These are phyloP conservation scores for Bombus sylvicola DNA, from an alignment of 1,140 invertebrate species.

Conservation along the genomic window DNA sequence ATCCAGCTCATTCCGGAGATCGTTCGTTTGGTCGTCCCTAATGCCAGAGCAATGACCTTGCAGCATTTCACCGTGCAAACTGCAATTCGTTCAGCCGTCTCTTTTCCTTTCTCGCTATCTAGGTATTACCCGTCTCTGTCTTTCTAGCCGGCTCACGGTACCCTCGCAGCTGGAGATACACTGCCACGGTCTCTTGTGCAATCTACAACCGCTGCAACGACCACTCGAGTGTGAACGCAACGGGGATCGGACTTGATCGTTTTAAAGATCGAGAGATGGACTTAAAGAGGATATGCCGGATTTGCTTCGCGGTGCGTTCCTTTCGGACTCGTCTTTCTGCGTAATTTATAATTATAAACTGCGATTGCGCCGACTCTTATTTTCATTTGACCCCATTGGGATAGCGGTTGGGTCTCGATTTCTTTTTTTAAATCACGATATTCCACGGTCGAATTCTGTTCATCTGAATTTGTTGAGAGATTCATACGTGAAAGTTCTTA, in stretches of 20 bases:
- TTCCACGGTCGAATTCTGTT: too few relatives aligned
- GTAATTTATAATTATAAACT: constrained; percentile 6
- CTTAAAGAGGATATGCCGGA: constrained; percentile 67
- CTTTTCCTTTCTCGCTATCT: background rate
- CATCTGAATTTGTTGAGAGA: too few relatives aligned
- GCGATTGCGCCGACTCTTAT: background rate
- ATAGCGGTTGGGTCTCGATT: too few relatives aligned
- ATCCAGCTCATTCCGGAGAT: constrained; percentile 65
- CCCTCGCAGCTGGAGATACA: constrained; percentile 54
- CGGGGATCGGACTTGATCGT: constrained; percentile 57
- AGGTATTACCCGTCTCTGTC: background rate
- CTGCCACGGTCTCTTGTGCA: constrained; percentile 57
- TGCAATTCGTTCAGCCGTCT: constrained; percentile 62
- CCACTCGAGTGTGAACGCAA: constrained; percentile 58
- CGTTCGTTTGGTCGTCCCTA: constrained; percentile 65
- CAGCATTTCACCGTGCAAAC: constrained; percentile 67
- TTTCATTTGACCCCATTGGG: background rate
- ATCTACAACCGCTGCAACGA: constrained; percentile 61
- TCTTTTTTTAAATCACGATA: background rate
- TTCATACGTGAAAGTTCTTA: background rate
- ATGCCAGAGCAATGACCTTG: constrained; percentile 72
- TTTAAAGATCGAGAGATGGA: constrained; percentile 61
- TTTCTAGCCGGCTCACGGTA: background rate
- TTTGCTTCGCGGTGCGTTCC: constrained; percentile 9
- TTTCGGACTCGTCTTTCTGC: background rate